These are phyloP conservation scores for Heliconius melpomene DNA, from an alignment of 1,140 invertebrate genomes.

Conservation along the genomic window DNA sequence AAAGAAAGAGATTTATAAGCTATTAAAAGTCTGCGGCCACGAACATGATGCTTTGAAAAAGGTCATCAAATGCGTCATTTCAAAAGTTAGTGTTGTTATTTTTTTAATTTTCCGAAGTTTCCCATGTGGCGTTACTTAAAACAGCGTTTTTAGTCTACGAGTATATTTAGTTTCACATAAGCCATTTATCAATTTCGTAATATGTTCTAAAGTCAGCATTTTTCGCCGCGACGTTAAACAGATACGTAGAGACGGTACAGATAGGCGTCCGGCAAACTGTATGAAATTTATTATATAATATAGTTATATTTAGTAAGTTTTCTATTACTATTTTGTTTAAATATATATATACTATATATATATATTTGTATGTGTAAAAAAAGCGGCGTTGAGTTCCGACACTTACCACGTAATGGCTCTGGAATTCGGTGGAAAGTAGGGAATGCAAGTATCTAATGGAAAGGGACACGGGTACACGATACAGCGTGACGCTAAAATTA, in stretches of 20 bases:
- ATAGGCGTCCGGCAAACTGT: not conserved
- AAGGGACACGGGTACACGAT: too few species aligned
- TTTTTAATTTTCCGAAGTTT: not conserved
- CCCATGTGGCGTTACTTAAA: too few species aligned
- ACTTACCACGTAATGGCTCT: too few species aligned
- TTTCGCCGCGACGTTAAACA: not conserved
- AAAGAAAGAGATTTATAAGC: conserved; percentile 60
- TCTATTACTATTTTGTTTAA: too few species aligned
- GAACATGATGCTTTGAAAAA: conserved; percentile 72
- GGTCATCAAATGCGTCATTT: conserved; percentile 75
- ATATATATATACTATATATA: too few species aligned
- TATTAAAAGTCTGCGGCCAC: conserved; percentile 70
- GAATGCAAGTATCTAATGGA: too few species aligned
- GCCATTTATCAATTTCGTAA: conserved; percentile 1
- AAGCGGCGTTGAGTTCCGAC: too few species aligned
- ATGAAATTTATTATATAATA: not conserved
- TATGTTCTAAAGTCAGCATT: not conserved
- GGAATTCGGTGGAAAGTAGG: too few species aligned
- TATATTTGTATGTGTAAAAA: too few species aligned
- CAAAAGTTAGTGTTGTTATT: conserved; percentile 56
- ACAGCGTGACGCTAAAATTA: too few species aligned
- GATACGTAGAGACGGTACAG: not conserved
- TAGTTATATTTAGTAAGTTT: too few species aligned
- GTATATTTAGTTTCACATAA: not conserved
- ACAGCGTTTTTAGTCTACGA: too few species aligned